Base-by-base conservation (phyloP, 2,888 invertebrate genomes). In the Cephalotes varians region DNA sequence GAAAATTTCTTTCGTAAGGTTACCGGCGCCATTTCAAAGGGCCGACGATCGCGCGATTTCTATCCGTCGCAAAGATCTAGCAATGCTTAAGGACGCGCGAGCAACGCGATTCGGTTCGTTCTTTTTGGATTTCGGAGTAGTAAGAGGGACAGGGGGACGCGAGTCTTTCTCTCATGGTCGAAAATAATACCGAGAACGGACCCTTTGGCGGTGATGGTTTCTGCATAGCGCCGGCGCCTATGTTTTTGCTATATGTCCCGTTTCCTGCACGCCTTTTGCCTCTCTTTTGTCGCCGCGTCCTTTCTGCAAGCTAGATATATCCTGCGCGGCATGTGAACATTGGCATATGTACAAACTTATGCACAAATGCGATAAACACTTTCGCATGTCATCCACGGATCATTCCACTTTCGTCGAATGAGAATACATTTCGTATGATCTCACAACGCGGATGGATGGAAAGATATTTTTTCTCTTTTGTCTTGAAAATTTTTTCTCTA, bases 151-250 rank as follows among this genome's bases (percentile, higher is more conserved):
- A 62, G 28, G 40, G 83, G 65, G 49, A 47, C 51, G 71, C 76
- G 82, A 82, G 83, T 73, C 86, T 87, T 86, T 86, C 88, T 86
- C 90, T 86, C 87, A 84, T 72, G 80, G 82, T 80, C 77, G 87
- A 85, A 87, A 90, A 87, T 88, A 90, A 89, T 91, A 92, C 92
- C 89, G 92, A 92, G 93, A 85, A 88, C 80, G 86, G 89, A 86
- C 81, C 92, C 93, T 93, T 93, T 93, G 93, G 91, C 93, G 93
- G 93, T 91, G 87, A 86, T 82, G 76, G 83, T 89, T 84, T 84
- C 90, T 86, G 90, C 91, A 90, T 93, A 93, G 92, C 93, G 93
- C 93, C 93, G 93, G 93, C 93, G 93, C 93, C 93, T 93, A 86
- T 87, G 91, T 92, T 93, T 93, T 93, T 93, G 91, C 90, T 69